These are phyloP conservation scores for Rhynchotus rufescens DNA, from an alignment of 2,797 vertebrate genomes.

Conservation along the genomic window DNA sequence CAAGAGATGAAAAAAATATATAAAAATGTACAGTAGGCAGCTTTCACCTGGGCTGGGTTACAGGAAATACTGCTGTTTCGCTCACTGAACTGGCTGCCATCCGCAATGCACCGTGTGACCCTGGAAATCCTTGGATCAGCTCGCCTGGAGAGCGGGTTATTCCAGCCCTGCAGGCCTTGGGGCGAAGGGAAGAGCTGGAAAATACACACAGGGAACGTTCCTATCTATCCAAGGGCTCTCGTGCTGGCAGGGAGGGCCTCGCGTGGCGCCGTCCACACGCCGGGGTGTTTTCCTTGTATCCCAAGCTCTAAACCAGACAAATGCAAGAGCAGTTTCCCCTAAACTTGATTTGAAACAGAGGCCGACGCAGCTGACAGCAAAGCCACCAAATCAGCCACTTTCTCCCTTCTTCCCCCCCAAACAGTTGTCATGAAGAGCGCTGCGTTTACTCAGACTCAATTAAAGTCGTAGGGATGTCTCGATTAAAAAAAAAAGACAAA, in stretches of 20 bases:
- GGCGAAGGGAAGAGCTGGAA: background rate
- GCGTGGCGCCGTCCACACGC: background rate
- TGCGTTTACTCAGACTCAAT: background rate
- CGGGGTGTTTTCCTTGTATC: background rate
- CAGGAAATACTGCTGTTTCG: background rate
- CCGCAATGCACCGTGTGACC: accelerated
- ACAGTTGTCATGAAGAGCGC: accelerated
- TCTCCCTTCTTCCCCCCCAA: background rate
- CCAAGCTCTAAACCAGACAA: background rate
- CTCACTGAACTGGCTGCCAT: background rate
- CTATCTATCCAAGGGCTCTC: background rate
- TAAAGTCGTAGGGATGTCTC: background rate
- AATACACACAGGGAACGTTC: background rate
- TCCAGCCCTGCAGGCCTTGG: background rate
- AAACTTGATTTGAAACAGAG: accelerated
- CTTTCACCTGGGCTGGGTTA: background rate
- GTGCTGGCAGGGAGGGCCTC: background rate
- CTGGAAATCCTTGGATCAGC: background rate
- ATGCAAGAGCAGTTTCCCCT: background rate
- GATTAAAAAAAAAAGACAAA: background rate
- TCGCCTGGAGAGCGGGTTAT: background rate
- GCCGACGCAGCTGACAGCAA: background rate
- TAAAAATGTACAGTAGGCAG: background rate
- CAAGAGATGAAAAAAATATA: background rate
- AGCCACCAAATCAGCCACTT: background rate